Evolutionary conservation across 2,113 vertebrate species (phyloP), one percentile per base, ranked within the genome.

Genomic region (Nesoenas mayeri): DNA sequence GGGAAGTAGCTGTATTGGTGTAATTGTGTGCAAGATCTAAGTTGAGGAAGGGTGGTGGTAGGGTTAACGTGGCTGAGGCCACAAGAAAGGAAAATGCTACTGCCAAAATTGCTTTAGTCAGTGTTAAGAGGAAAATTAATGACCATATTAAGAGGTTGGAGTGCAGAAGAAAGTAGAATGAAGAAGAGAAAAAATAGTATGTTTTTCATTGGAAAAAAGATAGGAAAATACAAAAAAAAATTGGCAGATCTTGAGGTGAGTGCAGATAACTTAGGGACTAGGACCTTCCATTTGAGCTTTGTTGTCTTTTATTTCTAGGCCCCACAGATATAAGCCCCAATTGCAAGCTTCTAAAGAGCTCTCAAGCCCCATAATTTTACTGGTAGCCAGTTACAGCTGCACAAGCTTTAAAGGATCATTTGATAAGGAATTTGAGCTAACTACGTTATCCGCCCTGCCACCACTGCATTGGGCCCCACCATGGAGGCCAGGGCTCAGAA

Each of bases 71-170:
- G 48, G 67, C 79, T 1, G 2, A 67, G 15, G 51, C 74, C 54
- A n/a, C 38, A 89, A 82, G 73, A 93, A 95, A 88, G 89, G 84
- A 92, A 95, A 93, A 81, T 40, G 48, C 61, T 78, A 20, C 42
- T 89, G 93, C 89, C 93, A 95, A 48, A 92, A 79, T 57, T 8
- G 14, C 54, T 58, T 74, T 78, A 71, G 64, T 73, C 58, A 25
- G 54, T 54, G 72, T 80, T 40, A 62, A 74, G 32, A 64, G 42
- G 29, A 87, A 42, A 71, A 93, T 86, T 92, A 96, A 92, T 84
- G 94, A 84, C 61, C 12, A 6, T 67, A 79, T 91, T 60, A 89
- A 78, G 53, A 79, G 61, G 7, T 2, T 89, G 77, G 80, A 72
- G 60, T 64, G 77, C 56, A 86, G 77, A 92, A 90, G 60, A 93